phyloP scores from a whole-genome alignment of 1,140 invertebrate species.

The Drosophila pectinifera region DNA sequence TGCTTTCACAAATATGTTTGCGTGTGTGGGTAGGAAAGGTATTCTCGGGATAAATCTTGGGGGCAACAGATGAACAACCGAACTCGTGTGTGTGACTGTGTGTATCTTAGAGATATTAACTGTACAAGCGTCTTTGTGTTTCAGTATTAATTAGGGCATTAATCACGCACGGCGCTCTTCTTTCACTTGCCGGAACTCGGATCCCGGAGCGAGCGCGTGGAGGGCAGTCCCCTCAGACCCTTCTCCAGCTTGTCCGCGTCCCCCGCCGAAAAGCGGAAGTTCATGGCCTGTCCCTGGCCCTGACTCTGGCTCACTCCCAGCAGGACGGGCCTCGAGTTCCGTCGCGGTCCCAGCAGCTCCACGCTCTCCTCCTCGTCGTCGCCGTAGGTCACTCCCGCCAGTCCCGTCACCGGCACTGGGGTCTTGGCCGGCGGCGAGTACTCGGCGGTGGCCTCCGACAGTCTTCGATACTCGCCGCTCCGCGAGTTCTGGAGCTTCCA shows the following conservation, averaged over 20 bases:
- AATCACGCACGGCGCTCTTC: conserved; percentile 63
- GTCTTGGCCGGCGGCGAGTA: conserved; percentile 71
- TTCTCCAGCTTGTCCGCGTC: conserved; percentile 84
- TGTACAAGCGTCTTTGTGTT: conserved; percentile 82
- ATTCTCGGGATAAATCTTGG: conserved; percentile 14
- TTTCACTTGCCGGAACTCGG: conserved; percentile 62
- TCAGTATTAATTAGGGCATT: conserved; percentile 82
- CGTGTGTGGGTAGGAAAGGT: conserved; percentile 9
- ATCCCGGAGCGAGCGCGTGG: conserved; percentile 77
- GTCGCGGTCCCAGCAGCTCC: conserved; percentile 65
- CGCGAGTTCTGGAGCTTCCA: conserved; percentile 75
- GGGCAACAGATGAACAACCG: conserved; percentile 39
- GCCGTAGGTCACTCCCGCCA: conserved; percentile 31
- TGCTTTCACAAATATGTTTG: conserved; percentile 60
- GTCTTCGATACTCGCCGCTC: conserved; percentile 70
- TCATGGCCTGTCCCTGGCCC: conserved; percentile 60
- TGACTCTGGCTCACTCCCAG: conserved; percentile 47
- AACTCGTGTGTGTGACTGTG: conserved; percentile 27
- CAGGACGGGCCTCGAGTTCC: conserved; percentile 52
- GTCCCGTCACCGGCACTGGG: conserved; percentile 26
- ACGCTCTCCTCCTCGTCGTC: conserved; percentile 69
- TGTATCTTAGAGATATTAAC: conserved; percentile 80
- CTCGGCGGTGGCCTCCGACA: conserved; percentile 67
- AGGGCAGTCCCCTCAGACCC: conserved; percentile 73
- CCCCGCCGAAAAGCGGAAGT: conserved; percentile 83